phyloP scores from a whole-genome alignment of 2,888 invertebrate species.

The Busseola fusca region DNA sequence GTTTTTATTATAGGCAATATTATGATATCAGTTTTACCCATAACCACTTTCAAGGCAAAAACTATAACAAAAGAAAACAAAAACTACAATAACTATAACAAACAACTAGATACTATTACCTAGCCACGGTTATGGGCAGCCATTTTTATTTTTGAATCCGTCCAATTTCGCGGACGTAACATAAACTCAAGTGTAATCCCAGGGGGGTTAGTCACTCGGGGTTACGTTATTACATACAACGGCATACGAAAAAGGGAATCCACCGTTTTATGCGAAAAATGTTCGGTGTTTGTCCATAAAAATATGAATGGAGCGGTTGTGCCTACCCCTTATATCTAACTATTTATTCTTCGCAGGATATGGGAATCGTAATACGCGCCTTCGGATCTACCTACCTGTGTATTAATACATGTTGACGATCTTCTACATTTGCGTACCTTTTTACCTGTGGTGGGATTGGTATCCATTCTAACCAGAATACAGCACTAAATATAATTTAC shows the following conservation, averaged over 20 bases:
- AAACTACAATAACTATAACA: slow-evolving; percentile 25
- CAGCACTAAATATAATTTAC: slow-evolving; percentile 26
- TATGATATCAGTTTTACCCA: neutral
- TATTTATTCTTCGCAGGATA: slow-evolving; percentile 51
- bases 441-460: slow-evolving; percentile 7
- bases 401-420: slow-evolving; percentile 33
- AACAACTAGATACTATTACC: slow-evolving; percentile 51
- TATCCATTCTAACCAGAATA: slow-evolving; percentile 21
- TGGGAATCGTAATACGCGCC: slow-evolving; percentile 56
- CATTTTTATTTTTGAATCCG: slow-evolving; percentile 73
- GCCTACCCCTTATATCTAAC: slow-evolving; percentile 44
- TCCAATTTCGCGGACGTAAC: slow-evolving; percentile 72
- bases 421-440: slow-evolving; percentile 21
- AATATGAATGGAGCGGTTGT: slow-evolving; percentile 60
- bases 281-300: slow-evolving; percentile 67
- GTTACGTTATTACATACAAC: slow-evolving; percentile 69
- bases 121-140: slow-evolving; percentile 62
- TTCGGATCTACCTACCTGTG: slow-evolving; percentile 22
- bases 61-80: slow-evolving; percentile 19
- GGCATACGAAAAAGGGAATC: slow-evolving; percentile 67
- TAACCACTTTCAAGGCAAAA: slow-evolving; percentile 2
- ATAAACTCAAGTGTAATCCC: slow-evolving; percentile 73
- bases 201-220: slow-evolving; percentile 70
- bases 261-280: slow-evolving; percentile 69
- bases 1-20: neutral